Evolutionary conservation across 1,140 invertebrate genomes (phyloP).

Genomic region (Vanessa tameamea): DNA sequence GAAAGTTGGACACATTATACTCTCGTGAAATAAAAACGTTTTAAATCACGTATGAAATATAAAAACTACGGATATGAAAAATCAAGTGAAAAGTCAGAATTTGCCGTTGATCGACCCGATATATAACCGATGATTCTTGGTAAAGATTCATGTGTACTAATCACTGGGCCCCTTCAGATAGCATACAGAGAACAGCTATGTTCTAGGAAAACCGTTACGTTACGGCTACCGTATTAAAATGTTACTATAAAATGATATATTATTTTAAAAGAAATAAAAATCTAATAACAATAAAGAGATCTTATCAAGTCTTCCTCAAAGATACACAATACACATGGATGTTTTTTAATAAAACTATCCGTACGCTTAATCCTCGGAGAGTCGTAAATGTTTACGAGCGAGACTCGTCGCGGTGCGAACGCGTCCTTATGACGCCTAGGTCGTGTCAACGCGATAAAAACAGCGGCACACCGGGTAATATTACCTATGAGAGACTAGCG

Average conservation of each 20-base stretch:
- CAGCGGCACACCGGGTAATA: conserved; percentile 8
- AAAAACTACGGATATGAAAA: no score
- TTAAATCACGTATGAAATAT: no score
- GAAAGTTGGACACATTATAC: conserved; percentile 24
- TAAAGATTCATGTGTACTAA: no score
- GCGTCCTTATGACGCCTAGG: conserved; percentile 73
- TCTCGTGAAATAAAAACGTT: no score
- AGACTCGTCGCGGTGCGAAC: conserved; percentile 70
- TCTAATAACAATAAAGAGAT: background rate
- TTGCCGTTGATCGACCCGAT: no score
- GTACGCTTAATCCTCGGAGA: conserved; percentile 66
- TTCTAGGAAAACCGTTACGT: no score
- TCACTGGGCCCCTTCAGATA: no score
- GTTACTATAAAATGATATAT: no score
- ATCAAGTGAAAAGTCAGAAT: no score
- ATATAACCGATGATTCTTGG: no score
- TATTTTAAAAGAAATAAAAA: background rate
- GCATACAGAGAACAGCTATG: no score
- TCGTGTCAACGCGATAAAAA: conserved; percentile 54
- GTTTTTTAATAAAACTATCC: conserved; percentile 75
- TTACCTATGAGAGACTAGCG: background rate
- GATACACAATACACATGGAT: conserved; percentile 38
- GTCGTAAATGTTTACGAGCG: conserved; percentile 77
- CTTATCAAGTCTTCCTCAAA: conserved; percentile 17
- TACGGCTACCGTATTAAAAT: no score